Base-by-base conservation (phyloP, 2,888 invertebrate species). In the Lasius fuliginosus region DNA sequence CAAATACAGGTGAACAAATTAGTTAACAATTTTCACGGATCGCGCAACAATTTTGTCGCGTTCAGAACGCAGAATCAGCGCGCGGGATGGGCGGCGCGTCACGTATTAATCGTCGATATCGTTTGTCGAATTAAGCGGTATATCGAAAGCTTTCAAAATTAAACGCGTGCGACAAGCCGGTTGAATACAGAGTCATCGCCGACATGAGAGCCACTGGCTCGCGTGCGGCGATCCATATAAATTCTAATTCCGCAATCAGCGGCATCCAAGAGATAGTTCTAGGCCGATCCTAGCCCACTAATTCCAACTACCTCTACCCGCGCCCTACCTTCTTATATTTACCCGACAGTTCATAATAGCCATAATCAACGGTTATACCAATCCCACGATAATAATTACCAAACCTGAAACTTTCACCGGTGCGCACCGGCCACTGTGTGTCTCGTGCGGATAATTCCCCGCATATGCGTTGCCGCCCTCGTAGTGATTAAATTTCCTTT, bases 181-280 rank as follows among this genome's bases (percentile, higher is more conserved):
- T 79, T 77, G 86, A 84, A 88, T 88, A 88, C 87, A 86, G 11
- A n/a, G 42, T 58, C 6, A 12, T 60, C 36, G 90, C 73, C 64
- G 56, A 30, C 58, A 91, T 93, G 94, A 92, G 94, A 94, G 91
- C 91, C 93, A 88, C 94, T 94, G 94, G 92, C 77, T 94, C 93
- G 94, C 94, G 94, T 95, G 94, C 94, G 90, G 85, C 90, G 92
- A 94, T 94, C 94, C 94, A 94, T 94, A 95, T 94, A 95, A 94
- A 94, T 94, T 94, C 94, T 94, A 94, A 94, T 94, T 94, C 94
- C 93, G 93, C 94, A 94, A 95, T 94, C 94, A 94, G 93, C 93
- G 92, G 92, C 94, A 94, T 94, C 94, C 92, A 94, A 93, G 94
- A 94, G 94, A 94, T 93, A 93, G 93, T 93, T 93, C 93, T 94